phyloP scores from a whole-genome alignment of 2,797 vertebrate genomes.

The Sebastes alutus region DNA sequence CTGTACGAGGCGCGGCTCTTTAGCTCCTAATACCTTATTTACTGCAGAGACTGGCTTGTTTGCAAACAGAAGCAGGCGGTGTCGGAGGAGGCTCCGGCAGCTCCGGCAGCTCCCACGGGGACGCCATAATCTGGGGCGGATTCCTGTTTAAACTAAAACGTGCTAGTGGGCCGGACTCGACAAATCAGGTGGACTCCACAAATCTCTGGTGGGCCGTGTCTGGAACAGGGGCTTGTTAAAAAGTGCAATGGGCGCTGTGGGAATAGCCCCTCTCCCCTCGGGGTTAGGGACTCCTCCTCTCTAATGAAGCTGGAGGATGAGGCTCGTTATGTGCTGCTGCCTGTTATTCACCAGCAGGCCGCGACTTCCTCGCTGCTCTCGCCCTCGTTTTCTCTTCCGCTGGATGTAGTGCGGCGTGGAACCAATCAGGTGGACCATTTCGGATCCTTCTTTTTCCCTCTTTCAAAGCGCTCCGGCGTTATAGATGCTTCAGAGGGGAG shows the following conservation, averaged over 20 bases:
- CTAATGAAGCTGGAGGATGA: slow-evolving; percentile 82
- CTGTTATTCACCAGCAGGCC: slow-evolving; percentile 67
- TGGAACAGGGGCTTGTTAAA: slow-evolving; percentile 82
- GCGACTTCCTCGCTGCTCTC: slow-evolving; percentile 42
- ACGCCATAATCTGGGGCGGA: slow-evolving; percentile 64
- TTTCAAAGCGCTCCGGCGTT: slow-evolving; percentile 19
- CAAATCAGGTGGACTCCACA: slow-evolving; percentile 74
- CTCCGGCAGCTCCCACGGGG: slow-evolving; percentile 56
- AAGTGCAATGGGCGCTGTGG: slow-evolving; percentile 77
- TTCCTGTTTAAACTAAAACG: slow-evolving; percentile 70
- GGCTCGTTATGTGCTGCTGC: slow-evolving; percentile 77
- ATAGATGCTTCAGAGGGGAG: slow-evolving; percentile 48
- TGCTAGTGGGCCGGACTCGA: slow-evolving; percentile 70
- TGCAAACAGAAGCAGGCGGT: slow-evolving; percentile 61
- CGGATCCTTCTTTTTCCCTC: slow-evolving; percentile 1
- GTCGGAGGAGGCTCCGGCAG: slow-evolving; percentile 46
- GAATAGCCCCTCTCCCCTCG: slow-evolving; percentile 70
- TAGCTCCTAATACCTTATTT: slow-evolving; percentile 54
- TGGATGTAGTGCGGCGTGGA: slow-evolving; percentile 20
- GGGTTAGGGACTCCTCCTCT: slow-evolving; percentile 76
- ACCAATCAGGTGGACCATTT: slow-evolving; percentile 40
- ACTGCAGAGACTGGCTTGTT: slow-evolving; percentile 60
- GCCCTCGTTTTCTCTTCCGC: slow-evolving; percentile 33
- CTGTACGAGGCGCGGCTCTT: slow-evolving; percentile 15
- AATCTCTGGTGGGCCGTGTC: slow-evolving; percentile 70